Evolutionary conservation across 2,113 vertebrate species (phyloP).

Genomic region (Oryzias celebensis): DNA sequence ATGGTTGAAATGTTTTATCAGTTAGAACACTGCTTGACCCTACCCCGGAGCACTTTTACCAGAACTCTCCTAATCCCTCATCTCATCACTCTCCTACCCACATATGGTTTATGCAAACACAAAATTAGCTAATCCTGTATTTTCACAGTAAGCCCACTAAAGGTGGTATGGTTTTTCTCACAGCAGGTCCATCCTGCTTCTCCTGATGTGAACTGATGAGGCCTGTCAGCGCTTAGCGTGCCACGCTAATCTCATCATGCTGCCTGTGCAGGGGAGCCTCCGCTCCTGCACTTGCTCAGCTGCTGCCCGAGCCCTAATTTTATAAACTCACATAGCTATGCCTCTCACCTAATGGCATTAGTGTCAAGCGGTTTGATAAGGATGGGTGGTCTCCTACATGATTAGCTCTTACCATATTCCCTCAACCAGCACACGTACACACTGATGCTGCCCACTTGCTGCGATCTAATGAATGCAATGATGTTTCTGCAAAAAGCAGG

Average conservation of each 20-base stretch:
- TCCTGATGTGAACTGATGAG: slow-evolving; percentile 74
- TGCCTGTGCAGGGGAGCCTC: slow-evolving; percentile 45
- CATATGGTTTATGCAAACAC: background rate
- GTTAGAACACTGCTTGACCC: slow-evolving; percentile 19
- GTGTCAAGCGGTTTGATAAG: slow-evolving; percentile 72
- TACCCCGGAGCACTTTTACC: slow-evolving; percentile 14
- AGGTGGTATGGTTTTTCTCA: slow-evolving; percentile 57
- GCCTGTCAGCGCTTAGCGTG: slow-evolving; percentile 58
- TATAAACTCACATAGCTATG: slow-evolving; percentile 71
- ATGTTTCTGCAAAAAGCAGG: slow-evolving; percentile 36
- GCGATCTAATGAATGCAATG: slow-evolving; percentile 46
- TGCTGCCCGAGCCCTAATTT: slow-evolving; percentile 58
- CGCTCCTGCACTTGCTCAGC: slow-evolving; percentile 63
- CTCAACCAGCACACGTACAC: background rate
- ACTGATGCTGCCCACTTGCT: slow-evolving; percentile 28
- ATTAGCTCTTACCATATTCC: slow-evolving; percentile 59
- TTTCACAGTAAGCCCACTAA: background rate
- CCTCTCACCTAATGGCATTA: slow-evolving; percentile 74
- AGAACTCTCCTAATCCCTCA: background rate
- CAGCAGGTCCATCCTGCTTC: slow-evolving; percentile 27
- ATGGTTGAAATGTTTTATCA: slow-evolving; percentile 49
- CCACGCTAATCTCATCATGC: slow-evolving; percentile 69
- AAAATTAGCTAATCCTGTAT: background rate
- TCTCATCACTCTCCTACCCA: background rate
- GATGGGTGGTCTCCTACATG: slow-evolving; percentile 56